These are phyloP conservation scores for Cuculus canorus DNA, from an alignment of 2,797 vertebrate species.

Conservation along the genomic window DNA sequence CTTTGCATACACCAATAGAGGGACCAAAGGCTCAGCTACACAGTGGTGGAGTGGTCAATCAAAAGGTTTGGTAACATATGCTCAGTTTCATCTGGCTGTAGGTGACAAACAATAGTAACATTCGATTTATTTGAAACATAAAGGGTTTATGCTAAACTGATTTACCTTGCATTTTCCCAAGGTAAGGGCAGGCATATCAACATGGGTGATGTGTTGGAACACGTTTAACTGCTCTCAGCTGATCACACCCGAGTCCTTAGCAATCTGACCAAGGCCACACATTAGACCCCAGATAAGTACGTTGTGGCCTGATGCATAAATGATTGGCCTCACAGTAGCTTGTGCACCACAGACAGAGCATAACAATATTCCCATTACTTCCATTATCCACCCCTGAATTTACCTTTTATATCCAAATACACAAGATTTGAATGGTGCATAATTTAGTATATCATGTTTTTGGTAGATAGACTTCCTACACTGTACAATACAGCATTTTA, in stretches of 20 bases:
- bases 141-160: background rate
- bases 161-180: background rate
- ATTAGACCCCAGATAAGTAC: background rate
- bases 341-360: background rate
- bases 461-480: background rate
- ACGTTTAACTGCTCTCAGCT: background rate
- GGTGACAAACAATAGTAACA: background rate
- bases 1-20: background rate
- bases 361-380: background rate
- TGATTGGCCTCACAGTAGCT: background rate
- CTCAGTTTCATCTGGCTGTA: background rate
- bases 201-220: rapidly evolving
- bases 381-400: background rate
- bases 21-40: background rate
- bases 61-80: rapidly evolving
- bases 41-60: background rate
- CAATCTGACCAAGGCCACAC: rapidly evolving
- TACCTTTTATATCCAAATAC: background rate
- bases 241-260: too few relatives aligned
- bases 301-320: background rate
- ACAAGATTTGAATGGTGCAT: background rate
- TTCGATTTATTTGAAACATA: background rate
- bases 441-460: background rate
- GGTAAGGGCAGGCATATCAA: background rate
- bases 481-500: background rate